Evolutionary conservation across 2,888 invertebrate genomes (phyloP).

Genomic region (Tetragonula carbonaria): DNA sequence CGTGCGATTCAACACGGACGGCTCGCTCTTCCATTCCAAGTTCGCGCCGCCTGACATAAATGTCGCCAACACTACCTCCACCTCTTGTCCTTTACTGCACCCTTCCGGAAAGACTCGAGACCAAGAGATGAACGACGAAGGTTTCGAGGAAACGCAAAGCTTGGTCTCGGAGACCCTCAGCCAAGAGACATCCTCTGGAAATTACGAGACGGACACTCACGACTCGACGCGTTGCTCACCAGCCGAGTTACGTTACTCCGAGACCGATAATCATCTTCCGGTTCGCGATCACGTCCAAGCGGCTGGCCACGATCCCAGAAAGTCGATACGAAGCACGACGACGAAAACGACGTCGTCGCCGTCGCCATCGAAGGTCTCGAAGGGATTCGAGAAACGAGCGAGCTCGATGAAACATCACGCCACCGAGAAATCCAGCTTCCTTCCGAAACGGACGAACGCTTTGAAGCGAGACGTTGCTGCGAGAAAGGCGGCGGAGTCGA

Average conservation of each 20-base stretch:
- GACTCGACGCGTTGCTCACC: conserved; percentile 83
- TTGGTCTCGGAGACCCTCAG: conserved; percentile 94
- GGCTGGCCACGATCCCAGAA: not conserved
- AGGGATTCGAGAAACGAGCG: conserved; percentile 45
- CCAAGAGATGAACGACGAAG: conserved; percentile 93
- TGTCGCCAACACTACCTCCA: conserved; percentile 83
- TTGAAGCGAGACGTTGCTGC: conserved; percentile 67
- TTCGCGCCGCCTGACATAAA: conserved; percentile 85
- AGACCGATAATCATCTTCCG: not conserved
- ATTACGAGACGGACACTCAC: conserved; percentile 87
- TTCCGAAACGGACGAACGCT: conserved; percentile 78
- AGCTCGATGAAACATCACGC: conserved; percentile 53
- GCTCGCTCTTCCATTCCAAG: conserved; percentile 69
- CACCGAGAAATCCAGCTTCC: conserved; percentile 75
- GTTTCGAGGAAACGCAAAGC: conserved; percentile 95
- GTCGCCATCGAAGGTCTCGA: conserved; percentile 10
- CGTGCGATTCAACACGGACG: not conserved
- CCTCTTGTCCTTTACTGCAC: conserved; percentile 55
- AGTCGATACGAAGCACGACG: conserved; percentile 6
- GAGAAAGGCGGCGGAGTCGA: conserved; percentile 44
- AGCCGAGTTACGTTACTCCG: conserved; percentile 72
- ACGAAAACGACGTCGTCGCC: conserved; percentile 26
- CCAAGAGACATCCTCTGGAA: conserved; percentile 93
- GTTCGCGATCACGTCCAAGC: not conserved
- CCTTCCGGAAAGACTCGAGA: conserved; percentile 84